Conservation (phyloP, 2,797 vertebrate genomes). For the Myotis myotis region DNA sequence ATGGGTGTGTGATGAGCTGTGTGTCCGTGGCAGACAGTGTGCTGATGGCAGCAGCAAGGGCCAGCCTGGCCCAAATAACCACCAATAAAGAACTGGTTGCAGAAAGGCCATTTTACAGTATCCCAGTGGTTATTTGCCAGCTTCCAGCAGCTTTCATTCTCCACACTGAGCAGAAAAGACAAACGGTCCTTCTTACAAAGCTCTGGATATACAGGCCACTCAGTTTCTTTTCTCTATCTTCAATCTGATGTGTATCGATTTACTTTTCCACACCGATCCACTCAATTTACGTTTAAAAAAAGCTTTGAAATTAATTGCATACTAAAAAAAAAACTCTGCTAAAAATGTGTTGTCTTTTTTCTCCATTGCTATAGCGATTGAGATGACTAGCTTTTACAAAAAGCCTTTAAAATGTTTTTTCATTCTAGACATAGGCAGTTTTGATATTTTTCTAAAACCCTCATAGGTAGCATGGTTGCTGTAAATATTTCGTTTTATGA, state of each 20-base stretch:
- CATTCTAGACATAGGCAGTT: neutral
- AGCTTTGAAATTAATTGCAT: slow-evolving; percentile 38
- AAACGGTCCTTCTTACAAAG: neutral
- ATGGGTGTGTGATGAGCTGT: neutral
- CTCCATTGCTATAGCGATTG: neutral
- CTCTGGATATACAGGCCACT: neutral
- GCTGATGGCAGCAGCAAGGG: neutral
- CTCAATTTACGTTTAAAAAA: slow-evolving; percentile 26
- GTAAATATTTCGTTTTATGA: slow-evolving; percentile 40
- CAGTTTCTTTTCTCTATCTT: neutral
- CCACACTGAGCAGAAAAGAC: neutral
- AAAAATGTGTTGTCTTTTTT: neutral
- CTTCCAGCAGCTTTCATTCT: neutral
- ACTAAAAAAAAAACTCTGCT: neutral
- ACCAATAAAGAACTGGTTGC: slow-evolving; percentile 18
- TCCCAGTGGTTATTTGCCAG: slow-evolving; percentile 29
- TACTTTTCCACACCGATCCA: neutral
- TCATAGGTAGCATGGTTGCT: neutral
- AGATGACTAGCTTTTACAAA: neutral
- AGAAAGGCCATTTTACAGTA: neutral
- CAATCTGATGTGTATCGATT: slow-evolving; percentile 11
- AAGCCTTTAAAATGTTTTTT: slow-evolving; percentile 41
- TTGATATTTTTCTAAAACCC: neutral
- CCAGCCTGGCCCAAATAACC: slow-evolving; percentile 13
- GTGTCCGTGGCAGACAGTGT: neutral